Percentiles rank a stretch among this genome's conserved stretches.
Evolutionary conservation across 30 jellyfish, hydroid and myxozoan genomes (phyloP).

Genomic region (Sanderia malayensis): DNA sequence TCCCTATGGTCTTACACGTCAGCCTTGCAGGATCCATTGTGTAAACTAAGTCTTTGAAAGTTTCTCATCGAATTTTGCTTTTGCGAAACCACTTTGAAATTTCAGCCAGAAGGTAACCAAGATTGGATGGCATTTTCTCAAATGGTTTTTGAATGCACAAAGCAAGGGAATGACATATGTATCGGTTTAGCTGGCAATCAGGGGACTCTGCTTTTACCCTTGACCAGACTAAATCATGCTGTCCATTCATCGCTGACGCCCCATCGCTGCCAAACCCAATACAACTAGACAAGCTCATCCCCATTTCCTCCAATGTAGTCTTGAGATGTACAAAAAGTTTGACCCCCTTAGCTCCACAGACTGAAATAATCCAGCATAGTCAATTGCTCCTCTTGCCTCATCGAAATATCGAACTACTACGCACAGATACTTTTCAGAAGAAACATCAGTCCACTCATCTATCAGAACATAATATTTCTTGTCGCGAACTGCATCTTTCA

Average conservation of each 20-base stretch:
- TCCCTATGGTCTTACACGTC: too few relatives aligned
- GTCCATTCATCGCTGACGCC: slow-evolving; percentile 57
- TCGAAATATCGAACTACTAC: too few relatives aligned
- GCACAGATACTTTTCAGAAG: neutral
- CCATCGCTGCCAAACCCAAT: slow-evolving; percentile 52
- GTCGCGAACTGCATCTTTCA: neutral
- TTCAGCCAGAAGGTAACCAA: too few relatives aligned
- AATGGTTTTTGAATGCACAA: slow-evolving; percentile 25
- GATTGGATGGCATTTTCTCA: too few relatives aligned
- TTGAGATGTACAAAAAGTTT: slow-evolving; percentile 13
- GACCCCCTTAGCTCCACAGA: neutral
- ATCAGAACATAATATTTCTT: neutral
- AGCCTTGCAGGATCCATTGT: slow-evolving; percentile 9
- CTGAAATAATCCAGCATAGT: slow-evolving; percentile 6
- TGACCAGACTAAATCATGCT: slow-evolving; percentile 58
- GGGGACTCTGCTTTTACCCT: slow-evolving; percentile 47
- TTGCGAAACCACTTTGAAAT: slow-evolving; percentile 55
- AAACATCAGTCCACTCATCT: slow-evolving; percentile 27
- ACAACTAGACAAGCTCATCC: too few relatives aligned
- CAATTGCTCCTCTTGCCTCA: neutral
- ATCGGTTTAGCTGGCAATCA: slow-evolving; percentile 37
- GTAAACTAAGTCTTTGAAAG: slow-evolving; percentile 6
- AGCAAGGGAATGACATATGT: slow-evolving; percentile 66
- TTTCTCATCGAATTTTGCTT: slow-evolving; percentile 18
- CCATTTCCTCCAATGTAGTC: too few relatives aligned